Base-by-base conservation (phyloP, 2,797 vertebrate species). In the Accipiter badius region DNA sequence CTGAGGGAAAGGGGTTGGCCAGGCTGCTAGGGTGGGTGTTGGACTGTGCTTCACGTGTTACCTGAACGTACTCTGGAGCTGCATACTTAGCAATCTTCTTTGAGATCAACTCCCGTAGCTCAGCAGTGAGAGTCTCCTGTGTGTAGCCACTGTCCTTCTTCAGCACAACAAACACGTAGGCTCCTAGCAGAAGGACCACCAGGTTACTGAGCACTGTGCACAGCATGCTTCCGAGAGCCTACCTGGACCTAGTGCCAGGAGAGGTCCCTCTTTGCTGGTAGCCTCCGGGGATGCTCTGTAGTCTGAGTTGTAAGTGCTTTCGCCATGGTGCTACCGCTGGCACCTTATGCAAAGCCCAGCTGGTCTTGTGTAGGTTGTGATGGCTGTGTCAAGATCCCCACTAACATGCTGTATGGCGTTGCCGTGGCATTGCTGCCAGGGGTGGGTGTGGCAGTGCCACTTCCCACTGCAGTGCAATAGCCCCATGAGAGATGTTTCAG, bases 51-150 rank as follows among this genome's bases (percentile, higher is more conserved):
- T 39, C 17, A 18, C 7, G 1, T 6, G 12, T 96, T 97, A 98
- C 97, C 97, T 97, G 97, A 81, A 98, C 6, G 2, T 97, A 94
- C 40, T 98, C 97, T 46, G 97, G 97, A 70, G 69, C 91, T 3
- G 96, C 96, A 0, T 97, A 98, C 57, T 98, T 98, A 3, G 98
- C 94, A 0, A 96, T 98, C 94, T 97, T 97, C 89, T 94, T 93
- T 17, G 97, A 96, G 49, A 98, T 90, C 42, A 97, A 94, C 35
- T 96, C 87, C 62, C 3, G 83, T 25, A 98, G 92, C 71, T 98
- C 96, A 1, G 82, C 72, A 63, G 70, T 7, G 3, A 97, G 88
- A 50, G 19, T 72, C 42, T 96, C 85, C 84, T 97, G 82, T 0
- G 55, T 82, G 54, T 96, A 69, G 47, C 61, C 65, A 14, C 55